These are phyloP conservation scores for Dyspetes luteomarginatus DNA, from an alignment of 2,888 invertebrate genomes.

Conservation along the genomic window DNA sequence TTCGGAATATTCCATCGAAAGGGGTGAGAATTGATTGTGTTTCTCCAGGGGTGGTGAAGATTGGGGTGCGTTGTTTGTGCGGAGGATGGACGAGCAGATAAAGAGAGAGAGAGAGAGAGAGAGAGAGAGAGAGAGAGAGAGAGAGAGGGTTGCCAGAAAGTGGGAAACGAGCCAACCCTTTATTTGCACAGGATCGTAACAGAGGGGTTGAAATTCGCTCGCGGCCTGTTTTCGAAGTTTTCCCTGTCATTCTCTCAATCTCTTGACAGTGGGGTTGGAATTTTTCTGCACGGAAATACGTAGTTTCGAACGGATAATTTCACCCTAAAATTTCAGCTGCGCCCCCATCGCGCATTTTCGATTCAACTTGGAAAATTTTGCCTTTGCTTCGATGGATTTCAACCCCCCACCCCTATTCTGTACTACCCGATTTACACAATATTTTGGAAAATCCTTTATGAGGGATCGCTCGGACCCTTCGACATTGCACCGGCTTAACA, in stretches of 20 bases:
- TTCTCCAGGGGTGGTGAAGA: slow-evolving; percentile 11
- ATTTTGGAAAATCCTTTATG: slow-evolving; percentile 83
- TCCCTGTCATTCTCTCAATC: neutral
- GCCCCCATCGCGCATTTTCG: slow-evolving; percentile 36
- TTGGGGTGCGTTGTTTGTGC: neutral
- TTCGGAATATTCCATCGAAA: slow-evolving; percentile 44
- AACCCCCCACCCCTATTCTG: slow-evolving; percentile 35
- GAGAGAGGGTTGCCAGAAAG: slow-evolving; percentile 63
- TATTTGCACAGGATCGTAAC: slow-evolving; percentile 78
- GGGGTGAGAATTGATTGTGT: slow-evolving; percentile 62
- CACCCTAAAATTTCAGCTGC: slow-evolving; percentile 82
- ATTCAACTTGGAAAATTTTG: slow-evolving; percentile 60
- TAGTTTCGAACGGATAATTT: slow-evolving; percentile 77
- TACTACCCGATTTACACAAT: slow-evolving; percentile 82
- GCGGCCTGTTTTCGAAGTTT: slow-evolving; percentile 21
- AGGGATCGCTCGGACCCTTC: slow-evolving; percentile 68
- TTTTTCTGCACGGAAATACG: slow-evolving; percentile 18
- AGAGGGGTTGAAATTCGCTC: slow-evolving; percentile 57
- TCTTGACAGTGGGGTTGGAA: neutral
- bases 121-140: too few species aligned
- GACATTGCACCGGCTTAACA: slow-evolving; percentile 70
- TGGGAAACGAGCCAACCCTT: slow-evolving; percentile 78
- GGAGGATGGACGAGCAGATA: neutral
- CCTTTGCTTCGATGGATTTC: neutral
- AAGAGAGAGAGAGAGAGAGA: slow-evolving; percentile 17